Evolutionary conservation across 2,888 invertebrate genomes (phyloP).

Genomic region (Bellardia pandia): DNA sequence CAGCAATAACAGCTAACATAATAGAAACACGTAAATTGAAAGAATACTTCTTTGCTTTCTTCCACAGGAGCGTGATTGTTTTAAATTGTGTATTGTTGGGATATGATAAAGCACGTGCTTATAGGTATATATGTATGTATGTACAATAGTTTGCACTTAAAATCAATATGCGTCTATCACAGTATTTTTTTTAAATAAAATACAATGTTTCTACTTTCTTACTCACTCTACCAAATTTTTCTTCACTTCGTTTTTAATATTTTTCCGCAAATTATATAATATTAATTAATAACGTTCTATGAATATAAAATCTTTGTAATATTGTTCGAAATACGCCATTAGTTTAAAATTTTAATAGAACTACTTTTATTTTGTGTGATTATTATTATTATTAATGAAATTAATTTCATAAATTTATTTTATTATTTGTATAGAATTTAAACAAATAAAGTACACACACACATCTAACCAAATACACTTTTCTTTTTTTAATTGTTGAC

Average conservation of each 20-base stretch:
- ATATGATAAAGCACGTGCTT: neutral
- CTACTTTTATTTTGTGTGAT: neutral
- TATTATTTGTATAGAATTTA: slow-evolving; percentile 6
- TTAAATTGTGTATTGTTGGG: neutral
- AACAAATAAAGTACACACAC: slow-evolving; percentile 31
- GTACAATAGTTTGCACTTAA: slow-evolving; percentile 14
- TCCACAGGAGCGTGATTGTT: neutral
- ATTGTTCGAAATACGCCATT: slow-evolving; percentile 80
- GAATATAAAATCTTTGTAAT: slow-evolving; percentile 80
- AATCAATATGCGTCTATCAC: slow-evolving; percentile 39
- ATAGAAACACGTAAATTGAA: slow-evolving; percentile 34
- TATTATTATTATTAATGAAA: slow-evolving; percentile 32
- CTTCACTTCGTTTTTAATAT: slow-evolving; percentile 10
- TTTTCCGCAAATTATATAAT: slow-evolving; percentile 28
- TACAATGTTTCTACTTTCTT: neutral
- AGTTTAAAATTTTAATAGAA: slow-evolving; percentile 35
- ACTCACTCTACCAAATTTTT: slow-evolving; percentile 3
- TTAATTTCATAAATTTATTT: slow-evolving; percentile 55
- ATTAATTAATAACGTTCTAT: slow-evolving; percentile 76
- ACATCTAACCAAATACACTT: neutral
- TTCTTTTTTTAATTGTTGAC: slow-evolving; percentile 4
- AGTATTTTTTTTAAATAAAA: slow-evolving; percentile 1
- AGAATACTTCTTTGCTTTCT: neutral
- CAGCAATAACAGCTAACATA: slow-evolving; percentile 68
- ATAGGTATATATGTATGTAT: too few species aligned